phyloP scores from a whole-genome alignment of 2,113 vertebrate genomes.

The Rhabdomys dilectus region DNA sequence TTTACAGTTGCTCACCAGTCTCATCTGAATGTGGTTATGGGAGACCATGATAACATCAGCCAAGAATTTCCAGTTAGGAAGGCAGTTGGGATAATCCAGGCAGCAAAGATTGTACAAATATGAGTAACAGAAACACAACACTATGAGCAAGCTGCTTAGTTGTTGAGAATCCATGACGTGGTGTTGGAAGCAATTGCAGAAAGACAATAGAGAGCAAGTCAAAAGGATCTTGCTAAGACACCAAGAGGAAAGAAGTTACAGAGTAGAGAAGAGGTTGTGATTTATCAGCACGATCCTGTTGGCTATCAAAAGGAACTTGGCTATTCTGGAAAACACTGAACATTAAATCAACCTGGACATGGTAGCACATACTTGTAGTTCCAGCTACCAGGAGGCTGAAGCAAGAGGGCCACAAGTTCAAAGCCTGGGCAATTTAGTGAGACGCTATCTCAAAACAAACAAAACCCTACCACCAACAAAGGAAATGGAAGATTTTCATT shows the following conservation, averaged over 20 bases:
- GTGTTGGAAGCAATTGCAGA: not conserved
- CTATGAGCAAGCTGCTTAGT: not conserved
- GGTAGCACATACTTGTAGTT: not conserved
- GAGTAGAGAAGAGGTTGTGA: not conserved
- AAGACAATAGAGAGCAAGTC: not conserved
- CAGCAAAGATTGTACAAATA: not conserved
- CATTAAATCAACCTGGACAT: not conserved
- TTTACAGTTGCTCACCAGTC: constrained; percentile 14
- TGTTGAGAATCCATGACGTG: not conserved
- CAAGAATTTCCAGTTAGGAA: not conserved
- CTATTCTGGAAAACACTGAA: not conserved
- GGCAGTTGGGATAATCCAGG: not conserved
- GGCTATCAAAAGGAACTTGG: constrained; percentile 30
- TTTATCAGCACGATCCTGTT: not conserved
- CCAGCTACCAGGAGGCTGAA: not conserved
- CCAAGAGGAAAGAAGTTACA: not conserved
- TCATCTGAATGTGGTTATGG: not conserved
- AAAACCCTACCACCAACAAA: not conserved
- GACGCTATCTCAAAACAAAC: not conserved
- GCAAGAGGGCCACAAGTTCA: not conserved
- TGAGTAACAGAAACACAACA: not conserved
- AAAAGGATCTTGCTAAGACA: constrained; percentile 28
- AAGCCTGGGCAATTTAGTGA: not conserved
- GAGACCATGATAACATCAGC: not conserved
- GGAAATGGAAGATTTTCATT: not conserved